Base-by-base conservation (phyloP, 2,797 vertebrate species). In the Lagocephalus sceleratus region DNA sequence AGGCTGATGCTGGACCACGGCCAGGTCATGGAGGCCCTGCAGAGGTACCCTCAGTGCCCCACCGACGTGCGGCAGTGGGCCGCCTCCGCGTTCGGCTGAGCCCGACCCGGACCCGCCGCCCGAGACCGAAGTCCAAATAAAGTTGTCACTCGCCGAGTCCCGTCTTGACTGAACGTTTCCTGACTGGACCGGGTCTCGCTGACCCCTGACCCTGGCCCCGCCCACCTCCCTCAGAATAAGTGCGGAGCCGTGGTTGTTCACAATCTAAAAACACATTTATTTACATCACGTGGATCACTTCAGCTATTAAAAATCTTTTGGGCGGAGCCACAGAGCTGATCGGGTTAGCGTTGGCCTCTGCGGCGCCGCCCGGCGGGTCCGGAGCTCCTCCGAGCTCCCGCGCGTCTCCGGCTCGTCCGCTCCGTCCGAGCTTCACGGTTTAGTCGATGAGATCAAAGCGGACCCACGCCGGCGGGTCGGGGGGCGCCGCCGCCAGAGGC, bases 1-100 rank as follows among this genome's bases (percentile, higher is more conserved):
- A 90, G 82, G 8, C 90, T 99, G 29, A 91, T 95, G 73, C 73
- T 99, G 86, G 94, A 98, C 84, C 92, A 90, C 63, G 89, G 76
- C 16, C 96, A 98, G 67, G 92, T 99, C 77, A 94, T 95, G 92
- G 94, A 97, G 5, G 94, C 94, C 0, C 75, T 99, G 81, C 97
- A 98, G 70, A 92, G 83, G 3, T 99, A 98, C 20, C 95, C 97
- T 21, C 97, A 97, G 74, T 99, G 97, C 79, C 97, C 97, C 40
- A 98, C 94, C 0, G 95, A 98, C 0, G 79, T 99, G 5, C 93
- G 91, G 23, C 96, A 97, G 86, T 98, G 96, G 97, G 95, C 94
- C 35, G 76, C 82, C 14, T 98, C 95, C 0, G 82, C 86, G 0
- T 92, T 91, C 2, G 90, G 67, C 23, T 87, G 68, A 43, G 16